A percentile compares a stretch with the other conserved stretches of the same genome.
Conservation (phyloP, 2,113 vertebrate species). For the Camelus bactrianus region DNA sequence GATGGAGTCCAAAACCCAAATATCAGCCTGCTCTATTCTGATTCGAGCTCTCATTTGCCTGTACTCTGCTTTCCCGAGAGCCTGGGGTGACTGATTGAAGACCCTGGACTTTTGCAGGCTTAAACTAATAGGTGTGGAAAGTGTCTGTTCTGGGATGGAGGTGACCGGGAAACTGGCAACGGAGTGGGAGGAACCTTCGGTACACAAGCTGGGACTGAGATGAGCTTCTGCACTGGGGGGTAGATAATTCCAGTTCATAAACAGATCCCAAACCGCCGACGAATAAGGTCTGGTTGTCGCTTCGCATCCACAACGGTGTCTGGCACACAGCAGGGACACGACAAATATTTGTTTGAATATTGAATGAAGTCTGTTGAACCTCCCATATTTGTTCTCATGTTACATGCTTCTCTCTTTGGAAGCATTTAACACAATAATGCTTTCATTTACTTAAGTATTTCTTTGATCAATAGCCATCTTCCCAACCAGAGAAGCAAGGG, state of each 20-base stretch:
- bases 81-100: not conserved
- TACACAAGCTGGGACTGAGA: not conserved
- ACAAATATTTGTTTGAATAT: not conserved
- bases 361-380: not conserved
- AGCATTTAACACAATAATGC: not conserved
- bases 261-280: not conserved
- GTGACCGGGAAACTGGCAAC: not conserved
- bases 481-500: not conserved
- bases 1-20: slow-evolving; percentile 33
- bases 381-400: not conserved
- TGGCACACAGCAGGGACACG: not conserved
- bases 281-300: not conserved
- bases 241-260: slow-evolving; percentile 14
- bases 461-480: not conserved
- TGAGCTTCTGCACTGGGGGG: not conserved
- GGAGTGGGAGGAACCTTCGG: not conserved
- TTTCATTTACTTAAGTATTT: not conserved
- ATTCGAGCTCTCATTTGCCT: slow-evolving; percentile 15
- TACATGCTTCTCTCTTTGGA: not conserved
- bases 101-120: not conserved
- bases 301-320: not conserved
- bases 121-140: not conserved
- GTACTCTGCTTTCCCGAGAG: not conserved
- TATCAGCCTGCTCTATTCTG: not conserved
- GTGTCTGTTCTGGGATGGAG: not conserved